Evolutionary conservation across 2,888 invertebrate species (phyloP).

Genomic region (Cenopis cana): DNA sequence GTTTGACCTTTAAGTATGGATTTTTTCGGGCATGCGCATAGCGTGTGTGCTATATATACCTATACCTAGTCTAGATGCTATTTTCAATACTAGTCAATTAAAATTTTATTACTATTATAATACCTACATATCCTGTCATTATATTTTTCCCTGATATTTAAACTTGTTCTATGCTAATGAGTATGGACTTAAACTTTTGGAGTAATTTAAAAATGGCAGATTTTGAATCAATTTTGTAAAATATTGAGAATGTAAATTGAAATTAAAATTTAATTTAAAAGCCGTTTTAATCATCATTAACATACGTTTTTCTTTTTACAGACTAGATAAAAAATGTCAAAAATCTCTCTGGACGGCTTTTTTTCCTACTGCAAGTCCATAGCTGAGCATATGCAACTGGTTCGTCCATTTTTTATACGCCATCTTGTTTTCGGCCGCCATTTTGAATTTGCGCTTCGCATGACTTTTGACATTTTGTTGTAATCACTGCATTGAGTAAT

Average conservation of each 20-base stretch:
- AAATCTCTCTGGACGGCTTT: constrained; percentile 83
- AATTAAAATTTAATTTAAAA: constrained; percentile 4
- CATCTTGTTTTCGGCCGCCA: constrained; percentile 59
- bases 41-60: constrained; percentile 43
- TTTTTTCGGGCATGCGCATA: constrained; percentile 56
- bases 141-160: not conserved
- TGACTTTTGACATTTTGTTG: constrained; percentile 37
- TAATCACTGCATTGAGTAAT: constrained; percentile 18
- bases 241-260: not conserved
- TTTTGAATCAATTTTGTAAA: not conserved
- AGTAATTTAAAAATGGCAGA: not conserved
- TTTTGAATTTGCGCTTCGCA: constrained; percentile 55
- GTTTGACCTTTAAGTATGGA: constrained; percentile 56
- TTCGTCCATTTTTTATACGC: constrained; percentile 71
- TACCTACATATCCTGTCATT: not conserved
- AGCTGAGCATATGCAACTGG: constrained; percentile 84
- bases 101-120: not conserved
- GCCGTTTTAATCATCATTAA: constrained; percentile 24
- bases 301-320: constrained; percentile 75
- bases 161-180: not conserved
- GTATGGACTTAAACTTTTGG: not conserved
- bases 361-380: constrained; percentile 85
- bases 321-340: constrained; percentile 79
- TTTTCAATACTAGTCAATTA: not conserved
- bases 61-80: constrained; percentile 7